Evolutionary conservation across 2,888 invertebrate genomes (phyloP).

Genomic region (Oeneis ivallda): DNA sequence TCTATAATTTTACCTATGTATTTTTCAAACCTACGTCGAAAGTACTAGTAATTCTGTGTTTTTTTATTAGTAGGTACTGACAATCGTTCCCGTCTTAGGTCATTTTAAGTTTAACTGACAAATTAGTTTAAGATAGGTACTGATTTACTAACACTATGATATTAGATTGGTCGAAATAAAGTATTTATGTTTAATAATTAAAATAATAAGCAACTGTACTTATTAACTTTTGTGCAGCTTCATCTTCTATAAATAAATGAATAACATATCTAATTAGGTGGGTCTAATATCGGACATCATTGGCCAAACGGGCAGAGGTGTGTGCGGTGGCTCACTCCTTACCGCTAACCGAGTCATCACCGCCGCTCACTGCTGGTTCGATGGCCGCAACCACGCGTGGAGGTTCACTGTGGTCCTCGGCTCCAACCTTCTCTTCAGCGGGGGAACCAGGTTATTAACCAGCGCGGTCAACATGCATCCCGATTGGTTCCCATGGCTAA

Average conservation of each 20-base stretch:
- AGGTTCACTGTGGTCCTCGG: conserved; percentile 57
- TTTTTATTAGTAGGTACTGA: too few species aligned
- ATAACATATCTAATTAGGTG: conserved; percentile 38
- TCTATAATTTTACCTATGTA: too few species aligned
- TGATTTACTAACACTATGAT: too few species aligned
- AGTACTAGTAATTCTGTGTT: too few species aligned
- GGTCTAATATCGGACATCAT: conserved; percentile 48
- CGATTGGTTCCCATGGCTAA: conserved; percentile 48
- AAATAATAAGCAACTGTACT: too few species aligned
- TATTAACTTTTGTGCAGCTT: neutral
- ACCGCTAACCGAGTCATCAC: conserved; percentile 40
- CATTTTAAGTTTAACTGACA: too few species aligned
- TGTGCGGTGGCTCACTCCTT: conserved; percentile 61
- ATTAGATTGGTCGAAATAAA: too few species aligned
- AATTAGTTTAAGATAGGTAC: too few species aligned
- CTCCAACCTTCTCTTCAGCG: conserved; percentile 51
- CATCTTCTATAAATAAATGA: conserved; percentile 5
- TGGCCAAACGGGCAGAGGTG: conserved; percentile 43
- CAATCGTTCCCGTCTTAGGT: too few species aligned
- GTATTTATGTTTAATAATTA: too few species aligned
- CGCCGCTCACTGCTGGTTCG: conserved; percentile 53
- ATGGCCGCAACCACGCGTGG: conserved; percentile 54
- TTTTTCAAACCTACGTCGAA: too few species aligned
- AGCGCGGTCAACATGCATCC: conserved; percentile 49
- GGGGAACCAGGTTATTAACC: conserved; percentile 52